Base-by-base conservation (phyloP, 2,888 invertebrate species). In the Stomorhina lunata region DNA sequence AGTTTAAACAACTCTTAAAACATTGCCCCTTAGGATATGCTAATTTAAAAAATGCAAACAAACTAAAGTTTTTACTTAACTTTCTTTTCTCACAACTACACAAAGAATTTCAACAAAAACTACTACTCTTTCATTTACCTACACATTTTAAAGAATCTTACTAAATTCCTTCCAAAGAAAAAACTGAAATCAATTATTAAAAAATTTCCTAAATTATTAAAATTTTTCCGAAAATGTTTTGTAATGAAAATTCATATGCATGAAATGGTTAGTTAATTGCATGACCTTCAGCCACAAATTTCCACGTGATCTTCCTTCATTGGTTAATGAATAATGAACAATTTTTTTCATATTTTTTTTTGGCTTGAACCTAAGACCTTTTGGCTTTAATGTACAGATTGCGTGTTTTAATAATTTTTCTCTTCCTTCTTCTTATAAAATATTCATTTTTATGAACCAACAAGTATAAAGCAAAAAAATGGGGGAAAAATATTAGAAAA, bases 311-410 rank as follows among this genome's bases (percentile, higher is more conserved):
- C 45, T 61, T 27, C 17, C 6, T 7, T 10, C 48, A 25, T 57
- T 15, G 2, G 32, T 48, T 61, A 48, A 55, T 55, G 10, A 55
- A 29, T 17, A 29, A 72, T 48, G 25, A 59, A 34, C n/a, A n/a
- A n/a, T 27, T 25, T 50, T 12, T 15, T 29, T n/a, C 15, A 1
- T 25, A 2, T 6, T 4, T 27, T n/a, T 29, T 59, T 34, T n/a
- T n/a, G n/a, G n/a, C n/a, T n/a, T n/a, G n/a, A n/a, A n/a, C n/a
- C n/a, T 4, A 34, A 22, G 25, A 12, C 34, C 0, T 57, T 45
- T 55, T 25, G n/a, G n/a, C 48, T 53, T 17, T 71, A 59, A 71
- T 71, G 59, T 17, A 17, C 34, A 4, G 4, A 27, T 71, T 71
- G 71, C 71, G 59, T 71, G 71, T 71, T 15, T 25, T 0, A 20